Percentiles rank a stretch among this genome's conserved stretches.
Conservation (phyloP, 2,797 vertebrate species). For the Oreortyx pictus region DNA sequence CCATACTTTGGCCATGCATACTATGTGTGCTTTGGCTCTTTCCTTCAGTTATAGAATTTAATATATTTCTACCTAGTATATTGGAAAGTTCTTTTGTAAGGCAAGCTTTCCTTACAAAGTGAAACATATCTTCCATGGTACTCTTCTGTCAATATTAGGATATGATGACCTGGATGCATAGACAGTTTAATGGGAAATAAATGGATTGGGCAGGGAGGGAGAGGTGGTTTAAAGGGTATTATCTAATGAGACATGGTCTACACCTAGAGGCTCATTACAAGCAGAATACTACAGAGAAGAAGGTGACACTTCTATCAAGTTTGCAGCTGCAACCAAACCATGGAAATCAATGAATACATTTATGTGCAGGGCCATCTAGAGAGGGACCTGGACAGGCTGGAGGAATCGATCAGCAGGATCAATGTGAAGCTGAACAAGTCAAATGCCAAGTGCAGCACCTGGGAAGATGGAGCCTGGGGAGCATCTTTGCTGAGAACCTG, state of each 20-base stretch:
- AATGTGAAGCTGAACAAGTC: background rate
- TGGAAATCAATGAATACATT: background rate
- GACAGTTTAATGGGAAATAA: background rate
- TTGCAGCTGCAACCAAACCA: background rate
- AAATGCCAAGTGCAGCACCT: background rate
- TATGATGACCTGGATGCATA: background rate
- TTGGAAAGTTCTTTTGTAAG: background rate
- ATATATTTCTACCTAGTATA: background rate
- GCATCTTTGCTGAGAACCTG: background rate
- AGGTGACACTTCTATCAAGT: background rate
- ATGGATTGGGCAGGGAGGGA: background rate
- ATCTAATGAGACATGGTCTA: background rate
- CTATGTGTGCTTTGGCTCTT: background rate
- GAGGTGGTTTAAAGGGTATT: background rate
- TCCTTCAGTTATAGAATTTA: background rate
- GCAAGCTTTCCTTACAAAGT: background rate
- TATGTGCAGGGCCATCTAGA: background rate
- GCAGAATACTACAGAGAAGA: background rate
- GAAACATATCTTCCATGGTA: background rate
- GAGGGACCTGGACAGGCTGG: background rate
- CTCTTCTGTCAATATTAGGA: background rate
- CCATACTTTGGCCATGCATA: too few species aligned
- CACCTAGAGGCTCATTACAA: background rate
- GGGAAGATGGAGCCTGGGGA: background rate
- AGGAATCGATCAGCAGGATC: background rate